These are phyloP conservation scores for Leptinotarsa peninsularis DNA, from an alignment of 2,888 invertebrate species.

Conservation along the genomic window DNA sequence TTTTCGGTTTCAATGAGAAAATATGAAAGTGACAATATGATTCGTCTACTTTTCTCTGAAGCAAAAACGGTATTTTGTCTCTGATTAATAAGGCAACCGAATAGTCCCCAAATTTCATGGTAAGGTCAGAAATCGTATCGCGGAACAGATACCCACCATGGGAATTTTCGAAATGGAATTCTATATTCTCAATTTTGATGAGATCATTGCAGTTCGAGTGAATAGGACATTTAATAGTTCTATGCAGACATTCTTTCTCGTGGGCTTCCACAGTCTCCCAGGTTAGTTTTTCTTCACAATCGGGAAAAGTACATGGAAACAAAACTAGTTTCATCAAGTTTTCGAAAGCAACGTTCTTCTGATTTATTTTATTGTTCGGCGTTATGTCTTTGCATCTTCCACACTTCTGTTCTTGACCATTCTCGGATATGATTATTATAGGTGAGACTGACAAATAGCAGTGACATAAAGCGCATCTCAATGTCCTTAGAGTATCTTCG, in stretches of 20 bases:
- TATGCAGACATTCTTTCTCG: neutral
- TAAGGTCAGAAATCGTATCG: neutral
- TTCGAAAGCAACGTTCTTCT: constrained; percentile 30
- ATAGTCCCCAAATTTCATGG: neutral
- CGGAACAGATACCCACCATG: neutral
- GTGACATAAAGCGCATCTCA: constrained; percentile 35
- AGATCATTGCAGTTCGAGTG: neutral
- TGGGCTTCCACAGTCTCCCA: neutral
- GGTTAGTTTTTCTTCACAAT: neutral
- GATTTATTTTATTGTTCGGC: constrained; percentile 8
- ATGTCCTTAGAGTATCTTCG: neutral
- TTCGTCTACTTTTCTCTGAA: constrained; percentile 11
- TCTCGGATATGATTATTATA: constrained; percentile 34
- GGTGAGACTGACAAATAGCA: constrained; percentile 32
- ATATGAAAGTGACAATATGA: neutral
- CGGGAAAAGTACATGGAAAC: constrained; percentile 32
- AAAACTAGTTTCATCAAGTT: constrained; percentile 34
- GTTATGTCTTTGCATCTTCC: constrained; percentile 37
- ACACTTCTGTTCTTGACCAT: constrained; percentile 33
- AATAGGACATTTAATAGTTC: neutral
- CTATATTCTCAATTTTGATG: neutral
- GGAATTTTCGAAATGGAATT: neutral
- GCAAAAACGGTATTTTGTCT: neutral
- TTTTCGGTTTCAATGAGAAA: neutral
- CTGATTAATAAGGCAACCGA: neutral